A percentile compares a stretch with the other conserved stretches of the same genome.
These are phyloP conservation scores for Notolabrus celidotus DNA, from an alignment of 2,797 vertebrate species.

Conservation along the genomic window DNA sequence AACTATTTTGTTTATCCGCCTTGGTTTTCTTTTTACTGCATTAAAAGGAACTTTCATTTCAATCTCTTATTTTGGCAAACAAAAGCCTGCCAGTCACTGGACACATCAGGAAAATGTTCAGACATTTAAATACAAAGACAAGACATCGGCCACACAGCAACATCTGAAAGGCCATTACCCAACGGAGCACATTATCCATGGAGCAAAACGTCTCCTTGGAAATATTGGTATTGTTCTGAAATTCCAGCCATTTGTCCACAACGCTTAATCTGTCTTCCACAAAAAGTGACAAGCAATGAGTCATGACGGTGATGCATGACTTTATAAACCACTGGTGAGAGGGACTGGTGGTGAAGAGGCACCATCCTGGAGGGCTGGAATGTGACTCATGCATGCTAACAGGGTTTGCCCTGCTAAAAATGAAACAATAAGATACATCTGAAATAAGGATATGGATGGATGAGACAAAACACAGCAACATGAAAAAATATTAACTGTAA, in stretches of 20 bases:
- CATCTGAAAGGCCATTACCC: conserved; percentile 67
- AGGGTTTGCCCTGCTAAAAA: conserved; percentile 44
- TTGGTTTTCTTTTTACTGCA: conserved; percentile 73
- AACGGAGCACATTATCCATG: conserved; percentile 63
- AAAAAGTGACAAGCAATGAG: conserved; percentile 70
- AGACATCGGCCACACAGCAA: conserved; percentile 66
- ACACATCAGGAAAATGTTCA: conserved; percentile 62
- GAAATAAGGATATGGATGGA: conserved; percentile 44
- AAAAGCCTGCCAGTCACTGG: conserved; percentile 70
- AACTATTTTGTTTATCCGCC: conserved; percentile 70
- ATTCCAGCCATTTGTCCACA: conserved; percentile 71
- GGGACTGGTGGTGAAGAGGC: conserved; percentile 57
- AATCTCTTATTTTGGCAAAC: conserved; percentile 77
- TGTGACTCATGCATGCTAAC: conserved; percentile 63
- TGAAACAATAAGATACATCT: conserved; percentile 47
- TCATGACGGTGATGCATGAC: conserved; percentile 63
- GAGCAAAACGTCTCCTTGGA: conserved; percentile 58
- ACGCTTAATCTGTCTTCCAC: conserved; percentile 55
- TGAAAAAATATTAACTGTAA: conserved; percentile 44
- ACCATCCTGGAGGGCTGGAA: conserved; percentile 46
- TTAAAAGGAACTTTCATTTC: conserved; percentile 75
- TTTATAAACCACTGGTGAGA: conserved; percentile 60
- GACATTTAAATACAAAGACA: conserved; percentile 70
- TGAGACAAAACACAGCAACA: conserved; percentile 43
- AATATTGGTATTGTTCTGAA: conserved; percentile 71